Conservation (phyloP, 2,888 invertebrate genomes). For the Argyresthia goedartella region DNA sequence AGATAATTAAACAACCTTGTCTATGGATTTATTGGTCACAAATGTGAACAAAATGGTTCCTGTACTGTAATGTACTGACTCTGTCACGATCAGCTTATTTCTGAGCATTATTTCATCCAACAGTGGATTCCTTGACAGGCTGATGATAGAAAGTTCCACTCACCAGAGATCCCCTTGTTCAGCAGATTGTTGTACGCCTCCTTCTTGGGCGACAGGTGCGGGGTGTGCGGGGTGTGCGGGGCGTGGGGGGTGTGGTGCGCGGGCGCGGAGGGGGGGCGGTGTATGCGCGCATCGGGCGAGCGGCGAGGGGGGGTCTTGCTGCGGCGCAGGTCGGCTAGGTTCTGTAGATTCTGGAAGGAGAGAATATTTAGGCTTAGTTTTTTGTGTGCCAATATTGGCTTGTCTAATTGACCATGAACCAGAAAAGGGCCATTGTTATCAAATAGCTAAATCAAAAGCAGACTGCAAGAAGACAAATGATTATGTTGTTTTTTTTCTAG, state of each 20-base stretch:
- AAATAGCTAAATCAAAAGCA: background rate
- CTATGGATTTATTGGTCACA: no score
- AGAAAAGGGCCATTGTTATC: background rate
- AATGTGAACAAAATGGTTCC: no score
- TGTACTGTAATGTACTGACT: no score
- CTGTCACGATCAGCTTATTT: no score
- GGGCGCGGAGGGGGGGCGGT: slow-evolving; percentile 61
- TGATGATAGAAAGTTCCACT: no score
- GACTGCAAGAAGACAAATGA: background rate
- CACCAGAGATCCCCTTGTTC: slow-evolving; percentile 74
- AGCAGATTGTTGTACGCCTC: slow-evolving; percentile 73
- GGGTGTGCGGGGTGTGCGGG: slow-evolving; percentile 57
- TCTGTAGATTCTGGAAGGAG: slow-evolving; percentile 23
- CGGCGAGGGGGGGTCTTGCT: slow-evolving; percentile 57
- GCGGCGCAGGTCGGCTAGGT: slow-evolving; percentile 44
- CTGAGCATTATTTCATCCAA: no score
- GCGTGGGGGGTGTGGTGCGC: slow-evolving; percentile 59
- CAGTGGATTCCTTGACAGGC: no score
- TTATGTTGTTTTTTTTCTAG: no score
- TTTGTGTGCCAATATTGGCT: background rate
- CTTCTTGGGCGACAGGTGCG: slow-evolving; percentile 73
- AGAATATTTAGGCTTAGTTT: background rate
- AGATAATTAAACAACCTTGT: no score
- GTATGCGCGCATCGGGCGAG: slow-evolving; percentile 51
- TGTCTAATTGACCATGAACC: background rate